phyloP scores from a whole-genome alignment of 2,888 invertebrate species.

The Thymelicus acteon region DNA sequence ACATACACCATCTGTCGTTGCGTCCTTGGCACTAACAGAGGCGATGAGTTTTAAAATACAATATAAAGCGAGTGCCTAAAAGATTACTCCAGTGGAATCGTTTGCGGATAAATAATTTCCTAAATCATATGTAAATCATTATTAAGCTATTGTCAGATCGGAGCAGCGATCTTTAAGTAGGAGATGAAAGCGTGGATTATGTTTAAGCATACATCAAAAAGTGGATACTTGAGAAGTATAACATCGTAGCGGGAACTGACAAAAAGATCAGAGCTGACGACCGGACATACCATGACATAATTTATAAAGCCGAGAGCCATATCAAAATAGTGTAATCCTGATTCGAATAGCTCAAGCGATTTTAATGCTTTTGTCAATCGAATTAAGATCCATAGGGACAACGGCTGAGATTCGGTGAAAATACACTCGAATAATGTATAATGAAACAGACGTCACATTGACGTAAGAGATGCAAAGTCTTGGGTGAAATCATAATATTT shows the following conservation, averaged over 20 bases:
- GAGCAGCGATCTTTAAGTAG: conserved; percentile 50
- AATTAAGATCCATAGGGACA: conserved; percentile 58
- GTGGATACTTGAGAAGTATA: conserved; percentile 58
- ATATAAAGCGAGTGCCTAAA: conserved; percentile 43
- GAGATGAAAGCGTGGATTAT: conserved; percentile 60
- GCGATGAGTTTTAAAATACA: conserved; percentile 42
- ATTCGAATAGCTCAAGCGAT: conserved; percentile 51
- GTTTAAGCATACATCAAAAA: conserved; percentile 63
- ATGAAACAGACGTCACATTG: conserved; percentile 82
- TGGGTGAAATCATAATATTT: conserved; percentile 79
- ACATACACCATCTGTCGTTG: conserved; percentile 57
- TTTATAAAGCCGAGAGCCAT: conserved; percentile 73
- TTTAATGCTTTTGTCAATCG: conserved; percentile 56
- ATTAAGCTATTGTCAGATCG: conserved; percentile 61
- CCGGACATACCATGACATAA: conserved; percentile 80
- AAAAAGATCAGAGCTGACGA: conserved; percentile 71
- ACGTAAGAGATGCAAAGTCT: conserved; percentile 80
- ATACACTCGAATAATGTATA: conserved; percentile 62
- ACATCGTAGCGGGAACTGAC: conserved; percentile 56
- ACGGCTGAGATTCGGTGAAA: conserved; percentile 59
- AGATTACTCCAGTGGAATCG: conserved; percentile 37
- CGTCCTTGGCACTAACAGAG: conserved; percentile 54
- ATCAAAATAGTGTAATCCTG: conserved; percentile 71
- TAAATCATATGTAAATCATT: conserved; percentile 51
- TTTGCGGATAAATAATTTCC: conserved; percentile 42